A percentile compares a stretch with the other conserved stretches of the same genome.
These are phyloP conservation scores for Apeira syringaria DNA, from an alignment of 2,888 invertebrate species.

Conservation along the genomic window DNA sequence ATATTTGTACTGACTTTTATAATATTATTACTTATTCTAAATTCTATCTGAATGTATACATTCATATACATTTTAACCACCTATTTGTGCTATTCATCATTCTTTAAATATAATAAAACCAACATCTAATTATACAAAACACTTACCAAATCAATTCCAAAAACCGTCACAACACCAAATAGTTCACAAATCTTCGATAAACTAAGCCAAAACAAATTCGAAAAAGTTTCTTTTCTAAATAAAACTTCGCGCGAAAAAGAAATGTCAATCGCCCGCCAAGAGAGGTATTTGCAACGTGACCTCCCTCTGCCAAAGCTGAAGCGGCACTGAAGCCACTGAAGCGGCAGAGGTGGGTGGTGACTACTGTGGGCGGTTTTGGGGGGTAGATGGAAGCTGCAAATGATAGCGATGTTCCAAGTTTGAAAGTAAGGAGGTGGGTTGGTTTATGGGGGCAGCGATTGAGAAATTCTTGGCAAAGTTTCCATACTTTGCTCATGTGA, in stretches of 20 bases:
- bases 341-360: conserved; percentile 10
- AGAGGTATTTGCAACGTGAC: conserved; percentile 34
- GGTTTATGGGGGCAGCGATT: conserved; percentile 30
- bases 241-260: conserved; percentile 44
- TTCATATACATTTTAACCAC: no score
- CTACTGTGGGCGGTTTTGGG: conserved; percentile 15
- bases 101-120: no score
- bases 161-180: conserved; percentile 2
- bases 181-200: conserved; percentile 11
- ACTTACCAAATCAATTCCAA: conserved; percentile 22
- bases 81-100: no score
- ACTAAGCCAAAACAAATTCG: conserved; percentile 7
- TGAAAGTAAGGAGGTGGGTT: conserved; percentile 43
- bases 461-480: conserved; percentile 10
- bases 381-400: conserved; percentile 44
- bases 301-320: conserved; percentile 38
- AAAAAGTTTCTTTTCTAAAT: conserved; percentile 25
- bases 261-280: conserved; percentile 49
- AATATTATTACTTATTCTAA: no score
- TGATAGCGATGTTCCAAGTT: conserved; percentile 57
- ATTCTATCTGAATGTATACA: no score
- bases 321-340: conserved; percentile 50
- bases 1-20: no score
- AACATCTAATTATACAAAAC: neutral
- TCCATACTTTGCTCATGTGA: no score